Evolutionary conservation across 2,888 invertebrate genomes (phyloP).

Genomic region (Sepiola atlantica): DNA sequence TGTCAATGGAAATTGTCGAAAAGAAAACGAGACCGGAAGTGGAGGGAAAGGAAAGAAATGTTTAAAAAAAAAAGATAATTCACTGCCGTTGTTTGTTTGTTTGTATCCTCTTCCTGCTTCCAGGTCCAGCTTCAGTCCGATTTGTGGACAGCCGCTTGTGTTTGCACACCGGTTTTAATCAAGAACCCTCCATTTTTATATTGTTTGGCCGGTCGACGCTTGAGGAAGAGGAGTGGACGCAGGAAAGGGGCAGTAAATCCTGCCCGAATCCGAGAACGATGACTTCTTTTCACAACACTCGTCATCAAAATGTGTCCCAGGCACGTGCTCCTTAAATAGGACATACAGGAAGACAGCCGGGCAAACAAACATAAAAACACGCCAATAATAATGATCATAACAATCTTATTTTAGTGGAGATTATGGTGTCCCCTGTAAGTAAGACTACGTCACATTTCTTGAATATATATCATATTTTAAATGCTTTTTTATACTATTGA

Average conservation of each 20-base stretch:
- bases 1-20: neutral
- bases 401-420: too few species aligned
- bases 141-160: neutral
- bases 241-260: neutral
- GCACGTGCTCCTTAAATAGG: neutral
- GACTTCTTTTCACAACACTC: neutral
- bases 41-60: neutral
- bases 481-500: too few species aligned
- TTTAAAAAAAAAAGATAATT: neutral
- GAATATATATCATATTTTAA: too few species aligned
- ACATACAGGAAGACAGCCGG: neutral
- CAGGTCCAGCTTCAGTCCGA: neutral
- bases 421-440: too few species aligned
- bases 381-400: too few species aligned
- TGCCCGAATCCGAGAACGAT: neutral
- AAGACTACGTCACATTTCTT: too few species aligned
- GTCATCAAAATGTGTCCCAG: neutral
- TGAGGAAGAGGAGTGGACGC: neutral
- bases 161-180: slow-evolving; percentile 16
- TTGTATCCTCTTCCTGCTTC: neutral
- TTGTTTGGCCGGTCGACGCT: neutral
- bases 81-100: neutral
- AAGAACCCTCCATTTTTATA: neutral
- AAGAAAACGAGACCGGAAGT: neutral
- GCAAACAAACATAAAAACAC: neutral